phyloP scores from a whole-genome alignment of 2,797 vertebrate genomes.

The Xenentodon cancila region DNA sequence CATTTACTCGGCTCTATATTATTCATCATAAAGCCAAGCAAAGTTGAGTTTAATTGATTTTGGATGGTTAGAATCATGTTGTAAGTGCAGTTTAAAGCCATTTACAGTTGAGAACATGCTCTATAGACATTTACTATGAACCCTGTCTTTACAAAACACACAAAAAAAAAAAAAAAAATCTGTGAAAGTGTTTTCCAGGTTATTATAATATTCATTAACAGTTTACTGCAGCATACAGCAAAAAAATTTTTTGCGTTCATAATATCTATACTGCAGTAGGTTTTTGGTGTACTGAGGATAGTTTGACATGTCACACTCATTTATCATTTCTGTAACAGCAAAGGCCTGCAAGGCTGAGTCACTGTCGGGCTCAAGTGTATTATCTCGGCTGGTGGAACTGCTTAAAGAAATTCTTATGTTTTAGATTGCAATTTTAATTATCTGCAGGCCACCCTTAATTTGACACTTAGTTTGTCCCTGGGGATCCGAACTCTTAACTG shows the following conservation, averaged over 20 bases:
- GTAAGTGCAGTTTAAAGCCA: too few species aligned
- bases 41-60: too few species aligned
- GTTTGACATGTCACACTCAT: slow-evolving; percentile 50
- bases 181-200: neutral
- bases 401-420: slow-evolving; percentile 22
- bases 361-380: slow-evolving; percentile 32
- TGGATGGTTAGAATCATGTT: too few species aligned
- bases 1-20: too few species aligned
- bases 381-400: slow-evolving; percentile 34
- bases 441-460: slow-evolving; percentile 52
- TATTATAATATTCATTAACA: neutral
- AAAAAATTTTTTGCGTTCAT: neutral
- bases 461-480: slow-evolving; percentile 64
- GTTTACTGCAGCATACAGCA: neutral
- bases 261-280: neutral
- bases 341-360: slow-evolving; percentile 54
- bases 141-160: neutral
- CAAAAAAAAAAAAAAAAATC: neutral
- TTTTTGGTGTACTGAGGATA: neutral
- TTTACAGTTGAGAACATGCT: too few species aligned
- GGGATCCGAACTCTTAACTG: slow-evolving; percentile 64
- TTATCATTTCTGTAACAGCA: slow-evolving; percentile 74
- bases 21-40: too few species aligned
- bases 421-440: slow-evolving; percentile 59
- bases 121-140: neutral